Conservation (phyloP, 2,888 invertebrate genomes). For the Papilio protenor region DNA sequence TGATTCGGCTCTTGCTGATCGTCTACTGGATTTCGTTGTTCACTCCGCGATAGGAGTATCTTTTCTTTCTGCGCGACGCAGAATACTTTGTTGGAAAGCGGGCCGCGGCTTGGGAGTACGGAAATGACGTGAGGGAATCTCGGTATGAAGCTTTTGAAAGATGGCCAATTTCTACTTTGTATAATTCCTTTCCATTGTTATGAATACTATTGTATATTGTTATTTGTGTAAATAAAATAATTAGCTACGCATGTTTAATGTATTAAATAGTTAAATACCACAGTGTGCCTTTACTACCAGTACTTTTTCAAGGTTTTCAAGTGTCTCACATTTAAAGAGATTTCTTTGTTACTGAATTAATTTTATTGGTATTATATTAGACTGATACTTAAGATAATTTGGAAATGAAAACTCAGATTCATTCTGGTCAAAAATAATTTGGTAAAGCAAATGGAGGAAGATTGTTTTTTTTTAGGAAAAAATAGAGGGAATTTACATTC, state of each 20-base stretch:
- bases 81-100: slow-evolving; percentile 65
- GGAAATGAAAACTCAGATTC: slow-evolving; percentile 11
- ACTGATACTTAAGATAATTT: slow-evolving; percentile 36
- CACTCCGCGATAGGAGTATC: slow-evolving; percentile 78
- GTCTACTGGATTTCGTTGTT: slow-evolving; percentile 64
- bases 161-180: slow-evolving; percentile 25
- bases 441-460: no score
- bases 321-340: slow-evolving; percentile 6
- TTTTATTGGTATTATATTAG: slow-evolving; percentile 31
- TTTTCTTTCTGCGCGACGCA: slow-evolving; percentile 67
- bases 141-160: slow-evolving; percentile 35
- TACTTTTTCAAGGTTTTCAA: not conserved
- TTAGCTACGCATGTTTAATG: slow-evolving; percentile 2
- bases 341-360: slow-evolving; percentile 16
- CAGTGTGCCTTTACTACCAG: slow-evolving; percentile 14
- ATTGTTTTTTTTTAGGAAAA: no score
- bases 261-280: not conserved
- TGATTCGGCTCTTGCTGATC: slow-evolving; percentile 61
- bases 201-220: slow-evolving; percentile 21
- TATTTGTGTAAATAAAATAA: slow-evolving; percentile 33
- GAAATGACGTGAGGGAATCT: slow-evolving; percentile 52
- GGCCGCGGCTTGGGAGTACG: slow-evolving; percentile 61
- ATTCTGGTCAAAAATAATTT: not conserved
- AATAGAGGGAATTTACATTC: no score
- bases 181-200: slow-evolving; percentile 26